Evolutionary conservation across 2,113 vertebrate species (phyloP), one percentile per base, ranked within the genome.

Genomic region (Tachysurus vachellii): DNA sequence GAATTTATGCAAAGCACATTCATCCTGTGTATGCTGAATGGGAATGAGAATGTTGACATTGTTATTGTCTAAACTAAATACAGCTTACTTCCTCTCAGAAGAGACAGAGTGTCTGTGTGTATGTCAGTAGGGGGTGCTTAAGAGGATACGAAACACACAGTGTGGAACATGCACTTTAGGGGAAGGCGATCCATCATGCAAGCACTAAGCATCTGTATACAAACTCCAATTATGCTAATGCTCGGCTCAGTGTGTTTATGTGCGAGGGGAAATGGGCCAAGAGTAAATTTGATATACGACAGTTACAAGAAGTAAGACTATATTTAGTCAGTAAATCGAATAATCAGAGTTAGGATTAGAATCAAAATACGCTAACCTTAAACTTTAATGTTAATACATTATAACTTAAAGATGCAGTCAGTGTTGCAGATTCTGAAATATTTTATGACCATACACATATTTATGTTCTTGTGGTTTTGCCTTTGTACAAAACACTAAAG

Each of bases 211-310:
- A 93, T 93, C 93, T 94, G 93, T 93, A 93, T 93, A 94, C 94
- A 94, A 95, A 95, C 93, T 94, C 94, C 93, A 95, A 94, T 95
- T 95, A 95, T 95, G 94, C 94, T 94, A 95, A 95, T 94, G 91
- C 88, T 93, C 93, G 92, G 93, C 93, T 88, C 93, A 91, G 92
- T 93, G 93, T 94, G 94, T 92, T 93, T 93, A 92, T 85, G 90
- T 91, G 91, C 92, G 93, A 91, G 91, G 93, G 92, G 93, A 91
- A 91, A 90, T 91, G 17, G 93, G 92, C 93, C 94, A 94, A 93
- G 92, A 90, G 92, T 88, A 90, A 90, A 93, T 94, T 95, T 95
- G 94, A 94, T 95, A 94, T 95, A 90, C 90, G 91, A 91, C 92
- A 92, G 21, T 82, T 91, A 57, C 47, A 66, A 61, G 57, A 64